phyloP scores from a whole-genome alignment of 2,797 vertebrate genomes.

The Craterocephalus amniculus region DNA sequence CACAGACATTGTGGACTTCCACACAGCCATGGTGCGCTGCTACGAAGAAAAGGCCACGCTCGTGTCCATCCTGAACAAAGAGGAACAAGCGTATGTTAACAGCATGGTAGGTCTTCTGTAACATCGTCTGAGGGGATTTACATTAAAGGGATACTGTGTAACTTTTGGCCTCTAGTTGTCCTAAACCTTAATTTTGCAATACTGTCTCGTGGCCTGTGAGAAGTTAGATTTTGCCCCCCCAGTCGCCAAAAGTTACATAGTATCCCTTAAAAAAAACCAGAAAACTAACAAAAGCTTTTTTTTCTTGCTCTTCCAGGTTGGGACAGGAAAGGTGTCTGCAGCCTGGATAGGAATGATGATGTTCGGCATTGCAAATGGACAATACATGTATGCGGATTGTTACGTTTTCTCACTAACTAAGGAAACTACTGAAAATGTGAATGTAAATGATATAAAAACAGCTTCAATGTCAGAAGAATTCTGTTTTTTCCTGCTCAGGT shows the following conservation, averaged over 20 bases:
- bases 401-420: neutral
- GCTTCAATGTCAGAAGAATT: neutral
- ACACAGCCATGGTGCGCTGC: slow-evolving; percentile 70
- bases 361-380: slow-evolving; percentile 69
- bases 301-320: slow-evolving; percentile 72
- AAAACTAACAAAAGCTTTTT: neutral
- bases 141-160: too few species aligned
- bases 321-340: slow-evolving; percentile 72
- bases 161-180: too few species aligned
- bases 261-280: too few species aligned
- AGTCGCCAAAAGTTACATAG: too few species aligned
- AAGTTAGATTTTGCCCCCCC: too few species aligned
- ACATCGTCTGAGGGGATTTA: neutral
- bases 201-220: too few species aligned
- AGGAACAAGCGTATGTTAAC: slow-evolving; percentile 80
- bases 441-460: neutral
- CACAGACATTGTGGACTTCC: slow-evolving; percentile 81
- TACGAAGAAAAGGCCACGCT: slow-evolving; percentile 73
- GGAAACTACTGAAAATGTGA: neutral
- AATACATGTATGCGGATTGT: slow-evolving; percentile 72
- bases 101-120: slow-evolving; percentile 69
- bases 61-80: slow-evolving; percentile 73
- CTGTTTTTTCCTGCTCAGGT: slow-evolving; percentile 64
- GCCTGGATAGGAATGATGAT: slow-evolving; percentile 83
- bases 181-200: too few species aligned